A percentile compares a stretch with the other conserved stretches of the same genome.
These are phyloP conservation scores for Osmoderma eremita DNA, from an alignment of 2,888 invertebrate genomes.

Conservation along the genomic window DNA sequence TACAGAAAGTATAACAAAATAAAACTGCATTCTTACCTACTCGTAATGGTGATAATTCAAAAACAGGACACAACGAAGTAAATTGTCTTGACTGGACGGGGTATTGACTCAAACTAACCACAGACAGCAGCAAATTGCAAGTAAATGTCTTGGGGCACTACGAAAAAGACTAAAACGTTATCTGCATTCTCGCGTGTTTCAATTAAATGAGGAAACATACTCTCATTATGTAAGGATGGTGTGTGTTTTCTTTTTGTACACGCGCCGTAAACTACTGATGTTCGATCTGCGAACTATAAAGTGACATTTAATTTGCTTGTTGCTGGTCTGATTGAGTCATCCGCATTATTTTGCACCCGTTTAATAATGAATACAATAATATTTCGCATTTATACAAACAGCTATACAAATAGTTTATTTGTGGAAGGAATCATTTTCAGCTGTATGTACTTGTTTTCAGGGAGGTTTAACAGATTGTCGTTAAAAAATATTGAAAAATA, in stretches of 20 bases:
- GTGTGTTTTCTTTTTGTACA: constrained; percentile 17
- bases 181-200: constrained; percentile 23
- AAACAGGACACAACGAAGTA: not conserved
- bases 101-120: constrained; percentile 3
- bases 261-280: constrained; percentile 7
- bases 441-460: too few relatives aligned
- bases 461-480: too few relatives aligned
- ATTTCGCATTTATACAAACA: constrained; percentile 1
- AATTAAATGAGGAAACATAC: constrained; percentile 25
- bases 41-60: not conserved
- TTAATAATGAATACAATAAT: not conserved
- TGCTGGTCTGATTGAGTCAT: constrained; percentile 32
- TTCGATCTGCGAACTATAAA: constrained; percentile 20
- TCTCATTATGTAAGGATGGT: constrained; percentile 14
- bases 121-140: constrained; percentile 4
- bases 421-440: too few relatives aligned
- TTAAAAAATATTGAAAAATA: too few relatives aligned
- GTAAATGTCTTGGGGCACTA: constrained; percentile 20
- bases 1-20: not conserved
- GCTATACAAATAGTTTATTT: not conserved
- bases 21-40: constrained; percentile 1
- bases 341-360: constrained; percentile 2
- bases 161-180: constrained; percentile 27
- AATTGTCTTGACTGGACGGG: constrained; percentile 3
- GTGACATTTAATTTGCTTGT: constrained; percentile 29